Conservation (phyloP, 2,113 vertebrate species). For the Caloenas nicobarica region DNA sequence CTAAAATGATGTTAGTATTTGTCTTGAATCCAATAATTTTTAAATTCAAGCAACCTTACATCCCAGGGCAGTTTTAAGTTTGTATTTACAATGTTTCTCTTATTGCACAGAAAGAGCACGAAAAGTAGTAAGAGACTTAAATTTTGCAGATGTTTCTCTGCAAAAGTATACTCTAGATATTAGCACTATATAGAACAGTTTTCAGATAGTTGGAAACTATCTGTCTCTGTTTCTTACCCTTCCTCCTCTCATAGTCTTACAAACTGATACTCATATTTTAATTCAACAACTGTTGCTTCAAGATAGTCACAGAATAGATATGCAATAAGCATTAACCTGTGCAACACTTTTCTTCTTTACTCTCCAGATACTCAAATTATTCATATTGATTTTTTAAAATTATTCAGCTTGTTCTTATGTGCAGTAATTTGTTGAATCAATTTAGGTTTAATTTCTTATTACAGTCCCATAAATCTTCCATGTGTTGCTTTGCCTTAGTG, state of each 20-base stretch:
- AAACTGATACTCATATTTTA: constrained; percentile 4
- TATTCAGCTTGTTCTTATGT: constrained; percentile 56
- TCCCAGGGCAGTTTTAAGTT: neutral
- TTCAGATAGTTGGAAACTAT: neutral
- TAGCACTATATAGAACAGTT: neutral
- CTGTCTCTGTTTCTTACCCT: neutral
- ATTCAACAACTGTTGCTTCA: neutral
- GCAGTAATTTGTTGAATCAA: constrained; percentile 62
- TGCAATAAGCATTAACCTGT: constrained; percentile 47
- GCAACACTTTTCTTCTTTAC: neutral
- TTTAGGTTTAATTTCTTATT: constrained; percentile 62
- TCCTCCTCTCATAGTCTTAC: neutral
- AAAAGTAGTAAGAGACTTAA: neutral
- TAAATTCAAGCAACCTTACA: neutral
- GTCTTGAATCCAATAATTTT: neutral
- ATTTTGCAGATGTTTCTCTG: neutral
- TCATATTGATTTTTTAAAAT: constrained; percentile 60
- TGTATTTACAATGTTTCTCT: neutral
- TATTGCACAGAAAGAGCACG: neutral
- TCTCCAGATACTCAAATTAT: constrained; percentile 45
- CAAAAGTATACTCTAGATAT: neutral
- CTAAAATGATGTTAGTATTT: neutral
- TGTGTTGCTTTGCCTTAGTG: neutral
- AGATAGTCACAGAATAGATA: constrained; percentile 24
- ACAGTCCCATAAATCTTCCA: constrained; percentile 18